Conservation (phyloP, 1,140 invertebrate genomes). For the Brachionus paranguensis region DNA sequence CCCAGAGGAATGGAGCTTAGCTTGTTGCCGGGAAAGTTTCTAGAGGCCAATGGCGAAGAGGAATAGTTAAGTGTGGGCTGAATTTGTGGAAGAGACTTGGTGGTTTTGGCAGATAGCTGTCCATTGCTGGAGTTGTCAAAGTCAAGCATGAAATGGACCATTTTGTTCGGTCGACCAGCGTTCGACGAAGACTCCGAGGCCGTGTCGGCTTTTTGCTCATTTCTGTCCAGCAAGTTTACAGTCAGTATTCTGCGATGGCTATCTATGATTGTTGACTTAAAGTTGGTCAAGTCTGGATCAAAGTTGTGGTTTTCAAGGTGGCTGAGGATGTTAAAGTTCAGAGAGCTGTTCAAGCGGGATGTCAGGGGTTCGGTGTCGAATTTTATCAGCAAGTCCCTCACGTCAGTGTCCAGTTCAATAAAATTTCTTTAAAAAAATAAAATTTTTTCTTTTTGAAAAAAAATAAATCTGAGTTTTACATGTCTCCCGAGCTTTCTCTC, state of each 20-base stretch:
- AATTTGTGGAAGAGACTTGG: not conserved
- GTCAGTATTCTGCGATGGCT: constrained; percentile 10
- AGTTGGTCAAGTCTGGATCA: not conserved
- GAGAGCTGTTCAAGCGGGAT: not conserved
- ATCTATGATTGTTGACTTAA: constrained; percentile 2
- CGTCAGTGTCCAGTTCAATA: not conserved
- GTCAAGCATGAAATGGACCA: constrained; percentile 19
- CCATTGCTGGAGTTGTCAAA: constrained; percentile 6
- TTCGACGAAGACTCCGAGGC: not conserved
- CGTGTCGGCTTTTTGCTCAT: not conserved
- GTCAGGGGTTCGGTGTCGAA: not conserved
- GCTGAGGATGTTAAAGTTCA: not conserved
- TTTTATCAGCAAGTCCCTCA: not conserved
- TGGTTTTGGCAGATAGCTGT: not conserved
- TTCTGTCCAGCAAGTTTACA: not conserved
- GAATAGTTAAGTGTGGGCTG: not conserved
- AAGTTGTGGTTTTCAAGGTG: not conserved
- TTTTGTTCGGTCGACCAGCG: not conserved
- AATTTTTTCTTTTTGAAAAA: not conserved
- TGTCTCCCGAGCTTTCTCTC: not conserved
- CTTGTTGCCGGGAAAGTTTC: constrained; percentile 20
- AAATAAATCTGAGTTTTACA: not conserved
- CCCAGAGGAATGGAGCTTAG: not conserved
- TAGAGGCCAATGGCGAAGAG: not conserved
- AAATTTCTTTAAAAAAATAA: not conserved